Conservation (phyloP, 2,888 invertebrate genomes). For the Nebria salina region DNA sequence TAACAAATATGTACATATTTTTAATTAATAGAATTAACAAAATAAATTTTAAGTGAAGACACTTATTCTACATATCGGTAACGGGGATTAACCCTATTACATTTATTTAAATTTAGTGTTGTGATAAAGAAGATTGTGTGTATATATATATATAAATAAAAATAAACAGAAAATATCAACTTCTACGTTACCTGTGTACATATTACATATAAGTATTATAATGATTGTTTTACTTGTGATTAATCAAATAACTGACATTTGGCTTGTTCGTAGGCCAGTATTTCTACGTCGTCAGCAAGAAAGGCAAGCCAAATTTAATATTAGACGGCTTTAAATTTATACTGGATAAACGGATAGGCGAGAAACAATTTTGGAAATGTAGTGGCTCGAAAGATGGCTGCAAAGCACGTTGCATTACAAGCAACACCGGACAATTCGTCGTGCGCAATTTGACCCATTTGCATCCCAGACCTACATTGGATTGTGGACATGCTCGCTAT, state of each 20-base stretch:
- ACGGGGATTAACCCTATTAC: no score
- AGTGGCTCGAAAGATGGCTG: conserved; percentile 53
- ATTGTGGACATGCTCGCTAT: neutral
- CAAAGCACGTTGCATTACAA: conserved; percentile 53
- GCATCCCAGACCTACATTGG: neutral
- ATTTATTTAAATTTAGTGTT: neutral
- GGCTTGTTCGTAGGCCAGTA: conserved; percentile 20
- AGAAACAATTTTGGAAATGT: conserved; percentile 55
- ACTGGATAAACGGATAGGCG: conserved; percentile 50
- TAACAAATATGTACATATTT: no score
- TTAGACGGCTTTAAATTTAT: conserved; percentile 45
- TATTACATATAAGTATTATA: neutral
- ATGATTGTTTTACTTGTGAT: conserved; percentile 1
- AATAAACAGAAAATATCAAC: neutral
- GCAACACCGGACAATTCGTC: neutral
- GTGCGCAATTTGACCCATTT: neutral
- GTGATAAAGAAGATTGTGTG: neutral
- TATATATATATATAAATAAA: neutral
- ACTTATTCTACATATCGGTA: no score
- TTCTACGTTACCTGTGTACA: neutral
- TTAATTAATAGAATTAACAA: no score
- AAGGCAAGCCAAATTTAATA: conserved; percentile 43
- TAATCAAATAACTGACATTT: neutral
- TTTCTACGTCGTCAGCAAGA: conserved; percentile 44
- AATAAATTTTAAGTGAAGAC: no score